Evolutionary conservation across 2,888 invertebrate genomes (phyloP).

Genomic region (Hirtodrosophila histrioides): DNA sequence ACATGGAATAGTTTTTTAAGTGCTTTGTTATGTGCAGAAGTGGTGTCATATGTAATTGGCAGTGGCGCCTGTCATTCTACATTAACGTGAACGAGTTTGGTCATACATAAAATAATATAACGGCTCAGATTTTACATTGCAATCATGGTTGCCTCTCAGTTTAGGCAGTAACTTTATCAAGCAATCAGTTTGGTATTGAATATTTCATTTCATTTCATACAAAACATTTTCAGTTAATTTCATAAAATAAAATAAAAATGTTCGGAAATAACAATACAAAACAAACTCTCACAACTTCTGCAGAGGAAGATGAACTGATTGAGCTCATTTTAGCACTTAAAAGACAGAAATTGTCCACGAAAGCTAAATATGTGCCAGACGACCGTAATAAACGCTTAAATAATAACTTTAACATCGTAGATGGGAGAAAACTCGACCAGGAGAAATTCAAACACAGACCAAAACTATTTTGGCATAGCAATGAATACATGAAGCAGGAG

Average conservation of each 20-base stretch:
- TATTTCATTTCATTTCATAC: no score
- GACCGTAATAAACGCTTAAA: slow-evolving; percentile 10
- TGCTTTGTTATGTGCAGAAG: slow-evolving; percentile 1
- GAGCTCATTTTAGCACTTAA: slow-evolving; percentile 2
- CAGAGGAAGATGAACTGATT: slow-evolving; percentile 9
- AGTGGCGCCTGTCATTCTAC: slow-evolving; percentile 9
- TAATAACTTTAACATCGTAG: not conserved
- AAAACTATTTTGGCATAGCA: not conserved
- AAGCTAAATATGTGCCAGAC: not conserved
- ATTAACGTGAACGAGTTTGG: not conserved
- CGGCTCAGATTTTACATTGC: no score
- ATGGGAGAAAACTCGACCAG: slow-evolving; percentile 22
- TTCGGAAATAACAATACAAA: not conserved
- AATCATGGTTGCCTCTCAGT: no score
- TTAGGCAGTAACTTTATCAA: no score
- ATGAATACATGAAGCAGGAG: no score
- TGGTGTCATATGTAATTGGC: slow-evolving; percentile 40
- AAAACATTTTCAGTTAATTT: no score
- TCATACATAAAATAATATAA: no score
- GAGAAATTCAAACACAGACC: not conserved
- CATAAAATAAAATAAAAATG: slow-evolving; percentile 12
- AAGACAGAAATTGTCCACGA: not conserved
- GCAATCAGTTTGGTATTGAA: no score
- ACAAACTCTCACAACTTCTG: not conserved
- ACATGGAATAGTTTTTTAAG: slow-evolving; percentile 14